A percentile compares a stretch with the other conserved stretches of the same genome.
These are phyloP conservation scores for Actias luna DNA, from an alignment of 2,888 invertebrate species.

Conservation along the genomic window DNA sequence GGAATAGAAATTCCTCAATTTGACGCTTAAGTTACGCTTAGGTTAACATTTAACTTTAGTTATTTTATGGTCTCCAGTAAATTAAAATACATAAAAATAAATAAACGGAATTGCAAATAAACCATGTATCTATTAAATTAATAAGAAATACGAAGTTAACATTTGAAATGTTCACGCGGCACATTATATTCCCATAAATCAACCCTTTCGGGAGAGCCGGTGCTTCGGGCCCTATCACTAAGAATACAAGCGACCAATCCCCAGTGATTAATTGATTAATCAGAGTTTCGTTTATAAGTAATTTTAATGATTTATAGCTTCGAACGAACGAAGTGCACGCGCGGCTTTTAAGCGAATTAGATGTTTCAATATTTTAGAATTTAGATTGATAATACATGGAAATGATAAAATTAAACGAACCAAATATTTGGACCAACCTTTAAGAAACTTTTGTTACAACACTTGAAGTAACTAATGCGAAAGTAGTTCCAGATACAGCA, in stretches of 20 bases:
- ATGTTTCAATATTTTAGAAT: background rate
- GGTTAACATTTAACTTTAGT: no score
- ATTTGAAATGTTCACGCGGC: constrained; percentile 62
- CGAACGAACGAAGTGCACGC: constrained; percentile 18
- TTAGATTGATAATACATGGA: background rate
- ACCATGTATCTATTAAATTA: constrained; percentile 34
- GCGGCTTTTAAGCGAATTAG: background rate
- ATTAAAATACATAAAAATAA: background rate
- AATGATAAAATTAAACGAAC: no score
- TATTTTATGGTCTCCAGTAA: no score
- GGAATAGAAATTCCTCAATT: no score
- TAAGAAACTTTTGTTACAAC: no score
- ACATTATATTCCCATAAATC: constrained; percentile 77
- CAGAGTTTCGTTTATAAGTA: constrained; percentile 61
- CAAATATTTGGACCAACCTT: no score
- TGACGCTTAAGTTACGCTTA: no score
- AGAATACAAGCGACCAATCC: constrained; percentile 57
- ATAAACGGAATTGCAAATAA: background rate
- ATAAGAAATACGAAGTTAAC: constrained; percentile 46
- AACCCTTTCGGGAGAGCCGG: constrained; percentile 57
- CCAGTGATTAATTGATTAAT: constrained; percentile 77
- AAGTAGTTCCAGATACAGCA: no score
- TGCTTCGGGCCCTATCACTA: constrained; percentile 58
- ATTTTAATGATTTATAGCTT: constrained; percentile 73
- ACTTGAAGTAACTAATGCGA: no score